Evolutionary conservation across 2,888 invertebrate species (phyloP).

Genomic region (Drosophila demipolita): DNA sequence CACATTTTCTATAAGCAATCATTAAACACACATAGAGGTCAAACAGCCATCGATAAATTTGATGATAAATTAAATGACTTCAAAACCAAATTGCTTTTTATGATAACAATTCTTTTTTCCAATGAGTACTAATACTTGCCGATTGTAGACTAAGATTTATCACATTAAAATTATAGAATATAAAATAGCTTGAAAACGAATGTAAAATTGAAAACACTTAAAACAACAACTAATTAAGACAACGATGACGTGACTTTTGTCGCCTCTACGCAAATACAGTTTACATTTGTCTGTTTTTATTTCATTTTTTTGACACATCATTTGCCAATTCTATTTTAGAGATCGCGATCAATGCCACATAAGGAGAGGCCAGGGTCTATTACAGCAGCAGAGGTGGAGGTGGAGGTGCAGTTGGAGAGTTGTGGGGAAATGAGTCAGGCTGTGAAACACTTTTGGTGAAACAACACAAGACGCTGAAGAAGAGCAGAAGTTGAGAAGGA

Average conservation of each 20-base stretch:
- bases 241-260: slow-evolving; percentile 25
- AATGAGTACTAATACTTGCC: neutral
- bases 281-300: slow-evolving; percentile 3
- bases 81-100: neutral
- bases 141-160: neutral
- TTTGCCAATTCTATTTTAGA: slow-evolving; percentile 57
- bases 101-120: neutral
- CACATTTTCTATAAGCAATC: slow-evolving; percentile 33
- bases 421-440: slow-evolving; percentile 5
- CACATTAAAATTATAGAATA: neutral
- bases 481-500: slow-evolving; percentile 31
- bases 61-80: neutral
- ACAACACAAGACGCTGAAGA: slow-evolving; percentile 21
- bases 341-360: slow-evolving; percentile 47
- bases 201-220: neutral
- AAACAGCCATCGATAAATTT: neutral
- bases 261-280: slow-evolving; percentile 28
- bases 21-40: slow-evolving; percentile 15
- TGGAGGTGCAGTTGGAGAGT: neutral
- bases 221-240: neutral
- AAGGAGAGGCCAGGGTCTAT: slow-evolving; percentile 50
- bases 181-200: neutral
- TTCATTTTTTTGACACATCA: neutral
- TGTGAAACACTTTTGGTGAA: slow-evolving; percentile 41
- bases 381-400: slow-evolving; percentile 26